Evolutionary conservation across 2,888 invertebrate species (phyloP).

Genomic region (Zygogramma bicolorata): DNA sequence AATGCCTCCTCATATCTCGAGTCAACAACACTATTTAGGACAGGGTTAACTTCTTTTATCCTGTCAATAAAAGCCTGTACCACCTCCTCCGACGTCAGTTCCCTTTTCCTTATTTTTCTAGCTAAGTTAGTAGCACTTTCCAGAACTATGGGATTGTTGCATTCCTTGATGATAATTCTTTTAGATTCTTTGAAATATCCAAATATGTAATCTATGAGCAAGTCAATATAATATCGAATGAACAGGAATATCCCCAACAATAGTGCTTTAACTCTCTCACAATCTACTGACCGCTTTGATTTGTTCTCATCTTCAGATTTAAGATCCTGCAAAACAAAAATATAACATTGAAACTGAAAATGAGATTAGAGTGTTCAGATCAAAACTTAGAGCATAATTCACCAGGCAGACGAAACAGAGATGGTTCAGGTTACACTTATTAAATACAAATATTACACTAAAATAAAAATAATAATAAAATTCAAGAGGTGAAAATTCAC

Average conservation of each 20-base stretch:
- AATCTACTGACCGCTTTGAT: not conserved
- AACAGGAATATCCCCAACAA: conserved; percentile 39
- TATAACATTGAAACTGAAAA: too few relatives aligned
- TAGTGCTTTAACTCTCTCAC: conserved; percentile 26
- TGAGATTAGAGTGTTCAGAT: too few relatives aligned
- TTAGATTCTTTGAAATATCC: conserved; percentile 62
- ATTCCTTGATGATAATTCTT: conserved; percentile 61
- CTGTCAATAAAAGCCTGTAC: conserved; percentile 82
- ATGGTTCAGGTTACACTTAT: too few relatives aligned
- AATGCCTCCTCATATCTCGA: conserved; percentile 83
- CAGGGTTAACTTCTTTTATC: conserved; percentile 79
- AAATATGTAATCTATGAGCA: conserved; percentile 65
- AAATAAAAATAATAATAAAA: too few relatives aligned
- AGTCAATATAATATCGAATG: conserved; percentile 69
- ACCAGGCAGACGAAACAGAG: too few relatives aligned
- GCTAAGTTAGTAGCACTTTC: conserved; percentile 79
- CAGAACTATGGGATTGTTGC: conserved; percentile 65
- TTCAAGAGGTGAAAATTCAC: too few relatives aligned
- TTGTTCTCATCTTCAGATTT: not conserved
- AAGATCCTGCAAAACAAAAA: not conserved
- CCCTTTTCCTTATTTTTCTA: conserved; percentile 73
- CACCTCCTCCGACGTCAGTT: conserved; percentile 76
- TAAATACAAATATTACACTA: too few relatives aligned
- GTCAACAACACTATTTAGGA: conserved; percentile 87
- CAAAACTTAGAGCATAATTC: too few relatives aligned